Evolutionary conservation across 1,140 invertebrate genomes (phyloP).

Genomic region (Magallana angulata): DNA sequence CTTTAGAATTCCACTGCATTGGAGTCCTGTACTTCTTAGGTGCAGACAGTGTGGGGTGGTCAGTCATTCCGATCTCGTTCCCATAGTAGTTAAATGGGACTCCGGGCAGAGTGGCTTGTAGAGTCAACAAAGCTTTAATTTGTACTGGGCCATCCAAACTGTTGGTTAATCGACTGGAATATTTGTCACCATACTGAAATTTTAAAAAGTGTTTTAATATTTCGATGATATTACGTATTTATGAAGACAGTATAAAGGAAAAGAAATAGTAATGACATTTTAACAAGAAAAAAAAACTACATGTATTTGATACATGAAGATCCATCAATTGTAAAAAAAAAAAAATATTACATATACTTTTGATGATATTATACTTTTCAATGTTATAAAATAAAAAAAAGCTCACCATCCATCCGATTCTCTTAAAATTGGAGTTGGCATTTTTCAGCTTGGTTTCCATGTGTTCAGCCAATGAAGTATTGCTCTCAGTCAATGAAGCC

Average conservation of each 20-base stretch:
- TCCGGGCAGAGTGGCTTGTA: slow-evolving; percentile 86
- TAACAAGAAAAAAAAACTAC: too few species aligned
- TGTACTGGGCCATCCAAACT: slow-evolving; percentile 64
- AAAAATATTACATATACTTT: too few species aligned
- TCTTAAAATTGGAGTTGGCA: not conserved
- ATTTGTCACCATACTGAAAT: slow-evolving; percentile 62
- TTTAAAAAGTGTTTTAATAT: too few species aligned
- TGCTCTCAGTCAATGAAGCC: not conserved
- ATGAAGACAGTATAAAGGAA: too few species aligned
- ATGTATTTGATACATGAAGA: too few species aligned
- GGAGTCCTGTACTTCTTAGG: slow-evolving; percentile 68
- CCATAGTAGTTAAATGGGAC: slow-evolving; percentile 89
- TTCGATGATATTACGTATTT: too few species aligned
- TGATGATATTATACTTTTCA: too few species aligned
- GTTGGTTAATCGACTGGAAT: slow-evolving; percentile 55
- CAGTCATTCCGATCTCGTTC: slow-evolving; percentile 89
- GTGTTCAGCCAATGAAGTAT: slow-evolving; percentile 13
- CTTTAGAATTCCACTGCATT: slow-evolving; percentile 78
- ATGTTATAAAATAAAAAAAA: too few species aligned
- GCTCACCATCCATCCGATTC: slow-evolving; percentile 70
- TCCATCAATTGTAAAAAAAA: too few species aligned
- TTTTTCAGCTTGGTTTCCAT: slow-evolving; percentile 50
- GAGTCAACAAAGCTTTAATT: slow-evolving; percentile 85
- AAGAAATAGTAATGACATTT: too few species aligned
- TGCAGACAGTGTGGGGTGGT: not conserved